These are phyloP conservation scores for Ascaphus truei DNA, from an alignment of 2,113 vertebrate genomes.

Conservation along the genomic window DNA sequence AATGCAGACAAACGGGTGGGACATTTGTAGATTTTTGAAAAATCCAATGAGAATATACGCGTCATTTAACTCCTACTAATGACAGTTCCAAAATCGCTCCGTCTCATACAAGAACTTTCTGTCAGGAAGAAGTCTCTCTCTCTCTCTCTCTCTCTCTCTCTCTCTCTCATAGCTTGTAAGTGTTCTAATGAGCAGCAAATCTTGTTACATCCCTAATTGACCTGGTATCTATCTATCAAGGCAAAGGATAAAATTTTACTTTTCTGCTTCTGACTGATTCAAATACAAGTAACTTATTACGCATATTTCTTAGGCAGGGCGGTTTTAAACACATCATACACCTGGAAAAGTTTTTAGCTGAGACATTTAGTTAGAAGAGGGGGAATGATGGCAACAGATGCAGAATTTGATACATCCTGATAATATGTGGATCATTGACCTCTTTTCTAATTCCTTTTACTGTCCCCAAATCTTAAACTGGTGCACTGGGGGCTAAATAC, in stretches of 20 bases:
- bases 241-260: not conserved
- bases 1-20: too few species aligned
- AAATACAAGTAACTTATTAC: not conserved
- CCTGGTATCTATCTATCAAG: not conserved
- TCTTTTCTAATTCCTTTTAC: too few species aligned
- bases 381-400: not conserved
- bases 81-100: too few species aligned
- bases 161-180: slow-evolving; percentile 33
- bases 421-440: too few species aligned
- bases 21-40: not conserved
- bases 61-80: slow-evolving; percentile 11
- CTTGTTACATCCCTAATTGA: slow-evolving; percentile 26
- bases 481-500: too few species aligned
- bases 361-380: not conserved
- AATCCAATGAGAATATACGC: slow-evolving; percentile 27
- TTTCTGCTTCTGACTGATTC: not conserved
- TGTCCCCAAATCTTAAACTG: not conserved
- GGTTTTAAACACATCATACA: not conserved
- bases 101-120: slow-evolving; percentile 16
- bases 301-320: not conserved
- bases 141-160: too few species aligned
- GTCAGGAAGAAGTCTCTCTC: too few species aligned
- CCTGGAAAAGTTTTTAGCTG: not conserved
- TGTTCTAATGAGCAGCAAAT: too few species aligned
- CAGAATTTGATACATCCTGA: not conserved